phyloP scores from a whole-genome alignment of 2,888 invertebrate species.

The Drosophila tripunctata region DNA sequence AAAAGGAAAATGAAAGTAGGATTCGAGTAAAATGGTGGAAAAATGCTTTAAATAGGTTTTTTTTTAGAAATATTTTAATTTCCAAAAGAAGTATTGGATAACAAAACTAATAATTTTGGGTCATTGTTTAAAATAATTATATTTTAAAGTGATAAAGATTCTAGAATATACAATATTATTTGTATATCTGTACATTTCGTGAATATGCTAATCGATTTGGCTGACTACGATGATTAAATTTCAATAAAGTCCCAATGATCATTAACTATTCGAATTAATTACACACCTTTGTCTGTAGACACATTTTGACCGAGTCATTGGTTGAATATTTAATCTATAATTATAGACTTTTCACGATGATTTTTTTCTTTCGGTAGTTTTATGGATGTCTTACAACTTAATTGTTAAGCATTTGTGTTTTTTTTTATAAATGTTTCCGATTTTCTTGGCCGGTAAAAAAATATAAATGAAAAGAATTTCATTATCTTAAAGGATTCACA shows the following conservation, averaged over 20 bases:
- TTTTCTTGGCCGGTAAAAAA: not conserved
- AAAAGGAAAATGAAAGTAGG: not conserved
- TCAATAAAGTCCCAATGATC: not conserved
- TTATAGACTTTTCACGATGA: not conserved
- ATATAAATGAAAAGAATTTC: not conserved
- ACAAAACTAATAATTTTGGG: too few relatives aligned
- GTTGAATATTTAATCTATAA: constrained; percentile 9
- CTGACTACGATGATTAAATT: not conserved
- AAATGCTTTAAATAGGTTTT: not conserved
- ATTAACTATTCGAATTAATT: not conserved
- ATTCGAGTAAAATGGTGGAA: not conserved
- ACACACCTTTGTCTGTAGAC: not conserved
- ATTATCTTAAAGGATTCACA: too few relatives aligned
- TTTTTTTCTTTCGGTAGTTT: not conserved
- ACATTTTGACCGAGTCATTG: constrained; percentile 9
- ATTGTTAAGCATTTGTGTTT: not conserved
- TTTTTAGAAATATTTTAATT: too few relatives aligned
- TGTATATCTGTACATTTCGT: not conserved
- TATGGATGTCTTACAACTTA: not conserved
- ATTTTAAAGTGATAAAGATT: not conserved
- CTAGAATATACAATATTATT: not conserved
- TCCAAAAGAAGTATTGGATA: too few relatives aligned
- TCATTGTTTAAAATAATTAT: too few relatives aligned
- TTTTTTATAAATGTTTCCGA: not conserved
- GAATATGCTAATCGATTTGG: not conserved